These are phyloP conservation scores for Aptenodytes forsteri DNA, from an alignment of 2,113 vertebrate genomes.

Conservation along the genomic window DNA sequence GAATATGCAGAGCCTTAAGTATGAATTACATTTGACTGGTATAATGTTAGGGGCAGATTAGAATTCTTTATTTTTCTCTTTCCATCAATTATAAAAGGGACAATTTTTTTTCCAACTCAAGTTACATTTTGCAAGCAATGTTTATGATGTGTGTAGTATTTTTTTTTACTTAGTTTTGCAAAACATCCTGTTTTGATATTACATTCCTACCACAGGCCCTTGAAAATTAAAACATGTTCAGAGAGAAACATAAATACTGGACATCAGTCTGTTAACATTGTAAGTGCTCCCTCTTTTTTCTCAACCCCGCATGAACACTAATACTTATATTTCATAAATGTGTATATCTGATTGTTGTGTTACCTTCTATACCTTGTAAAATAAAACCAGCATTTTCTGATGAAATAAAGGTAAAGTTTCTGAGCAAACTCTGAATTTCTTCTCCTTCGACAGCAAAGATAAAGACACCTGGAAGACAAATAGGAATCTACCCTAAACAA, in stretches of 20 bases:
- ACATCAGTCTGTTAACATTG: neutral
- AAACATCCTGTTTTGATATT: neutral
- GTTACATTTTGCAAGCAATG: neutral
- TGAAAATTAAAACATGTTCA: neutral
- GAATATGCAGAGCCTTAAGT: neutral
- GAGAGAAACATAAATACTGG: neutral
- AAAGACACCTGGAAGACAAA: neutral
- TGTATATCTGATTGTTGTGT: neutral
- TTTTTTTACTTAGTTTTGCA: neutral
- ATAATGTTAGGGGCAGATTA: neutral
- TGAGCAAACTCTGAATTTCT: neutral
- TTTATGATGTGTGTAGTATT: neutral
- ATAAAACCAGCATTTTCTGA: neutral
- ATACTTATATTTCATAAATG: neutral
- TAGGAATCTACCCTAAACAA: neutral
- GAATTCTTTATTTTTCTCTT: neutral
- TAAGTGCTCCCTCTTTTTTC: neutral
- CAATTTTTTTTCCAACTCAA: neutral
- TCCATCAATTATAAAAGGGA: neutral
- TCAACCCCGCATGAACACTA: neutral
- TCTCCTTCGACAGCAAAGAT: neutral
- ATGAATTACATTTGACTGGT: fast-evolving
- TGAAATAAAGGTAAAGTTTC: neutral
- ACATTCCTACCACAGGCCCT: neutral
- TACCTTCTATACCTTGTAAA: neutral